Conservation (phyloP, 2,113 vertebrate species). For the Sinocyclocheilus maitianheensis region DNA sequence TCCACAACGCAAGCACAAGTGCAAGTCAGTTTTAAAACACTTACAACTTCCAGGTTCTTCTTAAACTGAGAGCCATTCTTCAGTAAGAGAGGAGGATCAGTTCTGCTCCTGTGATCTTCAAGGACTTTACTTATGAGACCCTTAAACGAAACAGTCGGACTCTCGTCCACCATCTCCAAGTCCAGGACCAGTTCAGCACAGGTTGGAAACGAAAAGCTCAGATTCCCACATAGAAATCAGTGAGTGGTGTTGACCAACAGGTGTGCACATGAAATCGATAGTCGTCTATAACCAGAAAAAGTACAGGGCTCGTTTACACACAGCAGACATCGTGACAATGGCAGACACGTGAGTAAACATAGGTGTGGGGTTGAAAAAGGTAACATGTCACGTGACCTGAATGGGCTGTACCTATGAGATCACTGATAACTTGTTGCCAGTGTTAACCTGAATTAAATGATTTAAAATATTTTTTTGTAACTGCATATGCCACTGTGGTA, state of each 20-base stretch:
- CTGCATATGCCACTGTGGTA: not conserved
- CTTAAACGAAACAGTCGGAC: slow-evolving; percentile 16
- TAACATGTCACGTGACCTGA: slow-evolving; percentile 45
- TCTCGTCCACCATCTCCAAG: slow-evolving; percentile 44
- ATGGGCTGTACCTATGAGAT: slow-evolving; percentile 2
- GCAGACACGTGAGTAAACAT: slow-evolving; percentile 44
- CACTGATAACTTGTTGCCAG: not conserved
- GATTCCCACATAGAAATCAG: not conserved
- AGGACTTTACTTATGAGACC: slow-evolving; percentile 29
- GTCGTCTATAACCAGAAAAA: not conserved
- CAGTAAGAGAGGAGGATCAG: slow-evolving; percentile 2
- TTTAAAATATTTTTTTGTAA: not conserved
- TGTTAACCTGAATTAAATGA: not conserved
- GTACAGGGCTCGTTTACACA: not conserved
- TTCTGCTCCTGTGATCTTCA: slow-evolving; percentile 23
- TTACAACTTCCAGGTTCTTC: slow-evolving; percentile 43
- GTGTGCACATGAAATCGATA: not conserved
- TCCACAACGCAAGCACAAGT: not conserved
- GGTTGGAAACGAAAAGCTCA: not conserved
- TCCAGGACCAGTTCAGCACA: not conserved
- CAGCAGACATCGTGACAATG: slow-evolving; percentile 8
- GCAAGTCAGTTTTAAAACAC: slow-evolving; percentile 8
- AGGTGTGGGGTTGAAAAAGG: slow-evolving; percentile 45
- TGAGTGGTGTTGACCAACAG: not conserved
- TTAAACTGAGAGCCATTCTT: slow-evolving; percentile 3